Percentiles rank a stretch among this genome's conserved stretches.
These are phyloP conservation scores for Prinia subflava DNA, from an alignment of 2,113 vertebrate genomes.

Conservation along the genomic window DNA sequence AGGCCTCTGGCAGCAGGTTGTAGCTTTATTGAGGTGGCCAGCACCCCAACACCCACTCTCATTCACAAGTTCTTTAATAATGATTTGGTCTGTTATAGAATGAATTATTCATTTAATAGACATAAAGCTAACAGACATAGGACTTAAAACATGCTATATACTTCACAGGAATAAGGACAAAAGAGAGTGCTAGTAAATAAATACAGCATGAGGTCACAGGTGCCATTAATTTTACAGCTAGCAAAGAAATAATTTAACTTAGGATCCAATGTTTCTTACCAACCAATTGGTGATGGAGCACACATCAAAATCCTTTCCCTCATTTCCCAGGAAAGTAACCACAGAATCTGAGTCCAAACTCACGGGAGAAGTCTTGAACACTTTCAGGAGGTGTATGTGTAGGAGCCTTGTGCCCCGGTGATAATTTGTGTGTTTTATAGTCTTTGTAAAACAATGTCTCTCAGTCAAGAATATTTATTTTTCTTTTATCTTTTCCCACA, in stretches of 20 bases:
- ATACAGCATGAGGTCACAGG: rapidly evolving
- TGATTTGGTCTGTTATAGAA: no score
- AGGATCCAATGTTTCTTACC: neutral
- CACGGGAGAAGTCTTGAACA: rapidly evolving
- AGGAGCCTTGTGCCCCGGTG: neutral
- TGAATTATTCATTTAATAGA: neutral
- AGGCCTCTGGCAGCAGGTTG: neutral
- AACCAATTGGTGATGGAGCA: neutral
- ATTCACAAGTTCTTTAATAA: neutral
- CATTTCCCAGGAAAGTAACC: neutral
- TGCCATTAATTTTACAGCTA: neutral
- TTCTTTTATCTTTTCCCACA: neutral
- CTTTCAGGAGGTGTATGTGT: neutral
- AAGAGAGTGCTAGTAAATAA: neutral
- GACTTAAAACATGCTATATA: neutral
- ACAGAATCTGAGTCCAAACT: neutral
- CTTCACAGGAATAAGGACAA: neutral
- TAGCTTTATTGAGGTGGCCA: neutral
- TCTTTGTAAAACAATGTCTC: neutral
- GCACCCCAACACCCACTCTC: neutral
- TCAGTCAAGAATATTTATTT: neutral
- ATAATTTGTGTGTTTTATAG: neutral
- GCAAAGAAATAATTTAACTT: rapidly evolving
- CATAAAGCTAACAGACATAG: neutral
- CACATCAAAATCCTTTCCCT: neutral